Base-by-base conservation (phyloP, 2,797 vertebrate genomes). In the Staurois parvus region DNA sequence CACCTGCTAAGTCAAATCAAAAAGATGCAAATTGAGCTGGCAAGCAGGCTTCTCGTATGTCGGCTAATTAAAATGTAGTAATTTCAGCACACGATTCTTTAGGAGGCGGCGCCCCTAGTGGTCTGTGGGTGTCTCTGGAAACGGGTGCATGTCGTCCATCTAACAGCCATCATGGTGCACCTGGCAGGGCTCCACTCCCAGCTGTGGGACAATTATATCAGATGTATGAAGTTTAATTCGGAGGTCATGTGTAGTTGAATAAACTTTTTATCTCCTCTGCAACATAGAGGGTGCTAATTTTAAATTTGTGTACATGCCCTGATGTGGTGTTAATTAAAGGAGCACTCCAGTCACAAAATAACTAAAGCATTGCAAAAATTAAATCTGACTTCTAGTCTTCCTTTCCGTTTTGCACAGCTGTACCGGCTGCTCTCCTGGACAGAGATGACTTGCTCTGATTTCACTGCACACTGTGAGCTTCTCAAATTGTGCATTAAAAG, bases 1-100 rank as follows among this genome's bases (percentile, higher is more conserved):
- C 72, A 72, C 56, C 69, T 74, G 72, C 21, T 76, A 40, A 45
- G 64, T 48, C 45, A 59, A 62, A 82, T 82, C 70, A 64, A 19
- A 72, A 64, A 59, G 62, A 82, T 82, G 69, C 69, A 64, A 79
- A 79, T 52, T 42, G 29, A 17, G 6, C 28, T 30, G 37, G 75
- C 32, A 15, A 64, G 67, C 2, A 82, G 48, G 30, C 72, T 62
- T 26, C 40, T 72, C 79, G 70, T 59, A 81, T 34, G 30, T 66
- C 68, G 37, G 48, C 28, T 12, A 29, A 72, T 72, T 62, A 32
- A 24, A 72, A 59, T 13, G 29, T 34, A 76, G 52, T n/a, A 9
- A 37, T 76, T n/a, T 1, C 2, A 17, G 4, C 32, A 12, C 8
- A 56, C 13, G 9, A 52, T 74, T 13, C 5, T 59, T 59, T 7